These are phyloP conservation scores for Passer montanus DNA, from an alignment of 2,113 vertebrate species.

Conservation along the genomic window DNA sequence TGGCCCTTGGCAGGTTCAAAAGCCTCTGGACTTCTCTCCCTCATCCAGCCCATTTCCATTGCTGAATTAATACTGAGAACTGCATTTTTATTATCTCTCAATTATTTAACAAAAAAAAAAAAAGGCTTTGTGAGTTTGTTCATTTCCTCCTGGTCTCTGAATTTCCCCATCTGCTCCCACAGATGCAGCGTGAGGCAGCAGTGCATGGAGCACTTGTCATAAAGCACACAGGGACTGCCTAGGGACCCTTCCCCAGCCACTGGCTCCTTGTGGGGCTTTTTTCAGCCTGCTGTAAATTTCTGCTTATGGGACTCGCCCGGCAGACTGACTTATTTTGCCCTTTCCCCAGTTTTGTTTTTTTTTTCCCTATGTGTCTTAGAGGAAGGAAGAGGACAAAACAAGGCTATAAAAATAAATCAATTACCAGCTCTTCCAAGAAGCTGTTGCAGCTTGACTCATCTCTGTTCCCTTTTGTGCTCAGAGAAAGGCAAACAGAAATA, in stretches of 20 bases:
- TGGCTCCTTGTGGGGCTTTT: background rate
- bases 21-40: background rate
- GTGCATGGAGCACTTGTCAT: background rate
- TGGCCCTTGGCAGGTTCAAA: background rate
- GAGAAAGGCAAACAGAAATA: background rate
- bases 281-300: background rate
- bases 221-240: background rate
- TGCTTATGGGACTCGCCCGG: background rate
- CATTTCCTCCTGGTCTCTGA: background rate
- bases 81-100: background rate
- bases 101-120: background rate
- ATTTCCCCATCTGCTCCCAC: slow-evolving; percentile 17
- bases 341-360: background rate
- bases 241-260: background rate
- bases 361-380: background rate
- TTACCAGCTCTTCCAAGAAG: background rate
- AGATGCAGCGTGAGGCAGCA: background rate
- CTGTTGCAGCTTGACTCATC: background rate
- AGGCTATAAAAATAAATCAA: background rate
- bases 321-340: background rate
- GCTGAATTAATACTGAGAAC: background rate
- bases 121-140: background rate
- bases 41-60: background rate
- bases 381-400: background rate
- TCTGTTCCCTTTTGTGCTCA: background rate